phyloP scores from a whole-genome alignment of 92 coral and sea anemone genomes.

The Pocillopora meandrina region DNA sequence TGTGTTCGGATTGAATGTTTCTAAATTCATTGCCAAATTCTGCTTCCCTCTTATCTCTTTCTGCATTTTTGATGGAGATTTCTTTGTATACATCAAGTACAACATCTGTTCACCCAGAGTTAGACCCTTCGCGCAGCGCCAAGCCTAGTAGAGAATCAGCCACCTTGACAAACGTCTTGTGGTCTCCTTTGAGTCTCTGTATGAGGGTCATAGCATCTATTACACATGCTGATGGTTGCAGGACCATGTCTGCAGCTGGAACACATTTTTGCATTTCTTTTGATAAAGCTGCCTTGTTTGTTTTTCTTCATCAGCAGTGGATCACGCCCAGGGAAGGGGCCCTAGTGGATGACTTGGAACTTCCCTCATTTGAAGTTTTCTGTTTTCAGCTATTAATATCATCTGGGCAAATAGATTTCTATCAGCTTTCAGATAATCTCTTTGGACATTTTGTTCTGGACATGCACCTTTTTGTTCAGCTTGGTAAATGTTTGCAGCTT shows the following conservation, averaged over 20 bases:
- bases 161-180: too few relatives aligned
- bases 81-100: constrained; percentile 55
- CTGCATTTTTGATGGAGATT: constrained; percentile 57
- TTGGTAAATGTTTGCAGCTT: background rate
- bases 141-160: background rate
- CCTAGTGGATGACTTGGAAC: constrained; percentile 61
- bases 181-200: too few relatives aligned
- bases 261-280: too few relatives aligned
- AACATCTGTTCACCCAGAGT: constrained; percentile 52
- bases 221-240: too few relatives aligned
- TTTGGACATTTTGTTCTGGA: constrained; percentile 25
- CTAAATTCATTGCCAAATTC: constrained; percentile 46
- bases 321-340: constrained; percentile 55
- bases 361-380: constrained; percentile 52
- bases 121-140: constrained; percentile 46
- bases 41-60: constrained; percentile 50
- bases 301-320: too few relatives aligned
- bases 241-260: too few relatives aligned
- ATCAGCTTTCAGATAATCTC: constrained; percentile 44
- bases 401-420: constrained; percentile 41
- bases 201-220: too few relatives aligned
- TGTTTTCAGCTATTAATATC: constrained; percentile 49
- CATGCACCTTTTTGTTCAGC: constrained; percentile 32
- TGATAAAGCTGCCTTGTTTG: too few relatives aligned
- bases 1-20: constrained; percentile 42